Percentiles rank a stretch among this genome's conserved stretches.
Evolutionary conservation across 2,888 invertebrate species (phyloP).

Genomic region (Nomada flava): DNA sequence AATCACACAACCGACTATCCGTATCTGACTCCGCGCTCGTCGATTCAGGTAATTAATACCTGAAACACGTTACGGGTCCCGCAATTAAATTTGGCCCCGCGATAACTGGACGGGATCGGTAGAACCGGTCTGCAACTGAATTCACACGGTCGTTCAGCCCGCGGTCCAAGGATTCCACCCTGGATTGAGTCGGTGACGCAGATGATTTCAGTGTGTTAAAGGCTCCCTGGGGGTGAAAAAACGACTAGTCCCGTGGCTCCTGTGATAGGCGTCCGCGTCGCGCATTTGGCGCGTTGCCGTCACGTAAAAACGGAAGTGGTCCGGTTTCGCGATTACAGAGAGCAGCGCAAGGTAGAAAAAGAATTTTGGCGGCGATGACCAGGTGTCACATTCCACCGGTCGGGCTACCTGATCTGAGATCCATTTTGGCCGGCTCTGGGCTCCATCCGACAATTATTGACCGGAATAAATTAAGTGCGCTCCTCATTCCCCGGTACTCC

Average conservation of each 20-base stretch:
- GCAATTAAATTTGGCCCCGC: slow-evolving; percentile 29
- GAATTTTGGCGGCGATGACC: slow-evolving; percentile 37
- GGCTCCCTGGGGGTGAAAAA: slow-evolving; percentile 26
- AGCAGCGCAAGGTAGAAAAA: slow-evolving; percentile 36
- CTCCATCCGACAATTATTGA: slow-evolving; percentile 48
- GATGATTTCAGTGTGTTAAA: slow-evolving; percentile 41
- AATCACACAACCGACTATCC: not conserved
- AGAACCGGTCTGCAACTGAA: slow-evolving; percentile 23
- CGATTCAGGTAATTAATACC: slow-evolving; percentile 29
- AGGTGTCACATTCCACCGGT: slow-evolving; percentile 69
- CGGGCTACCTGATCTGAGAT: slow-evolving; percentile 42
- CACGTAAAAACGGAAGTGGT: slow-evolving; percentile 60
- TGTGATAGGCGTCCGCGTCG: slow-evolving; percentile 34
- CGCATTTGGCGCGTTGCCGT: slow-evolving; percentile 47
- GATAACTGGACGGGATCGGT: slow-evolving; percentile 24
- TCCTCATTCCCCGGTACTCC: not conserved
- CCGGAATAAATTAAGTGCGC: slow-evolving; percentile 60
- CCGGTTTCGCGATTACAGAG: slow-evolving; percentile 42
- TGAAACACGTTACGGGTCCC: slow-evolving; percentile 3
- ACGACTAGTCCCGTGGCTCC: slow-evolving; percentile 7
- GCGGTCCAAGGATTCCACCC: slow-evolving; percentile 40
- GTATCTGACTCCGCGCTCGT: not conserved
- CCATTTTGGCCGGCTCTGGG: slow-evolving; percentile 35
- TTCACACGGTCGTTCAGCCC: not conserved
- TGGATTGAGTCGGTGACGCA: slow-evolving; percentile 45